A percentile compares a stretch with the other conserved stretches of the same genome.
Conservation (phyloP, 2,113 vertebrate genomes). For the Lampris incognitus region DNA sequence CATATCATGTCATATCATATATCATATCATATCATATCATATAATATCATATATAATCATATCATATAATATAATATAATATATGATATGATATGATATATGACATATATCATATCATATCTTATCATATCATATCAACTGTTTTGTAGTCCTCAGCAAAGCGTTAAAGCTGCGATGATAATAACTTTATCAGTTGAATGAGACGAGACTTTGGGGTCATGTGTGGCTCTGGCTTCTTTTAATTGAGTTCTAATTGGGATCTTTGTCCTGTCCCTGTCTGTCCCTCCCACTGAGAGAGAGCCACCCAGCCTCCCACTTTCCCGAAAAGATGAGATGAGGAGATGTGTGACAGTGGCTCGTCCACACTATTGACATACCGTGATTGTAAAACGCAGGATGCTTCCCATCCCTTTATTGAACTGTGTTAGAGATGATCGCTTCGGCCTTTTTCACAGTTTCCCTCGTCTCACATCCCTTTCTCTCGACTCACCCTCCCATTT, state of each 20-base stretch:
- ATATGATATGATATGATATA: no score
- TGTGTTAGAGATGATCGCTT: background rate
- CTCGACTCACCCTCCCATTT: no score
- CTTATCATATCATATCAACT: no score
- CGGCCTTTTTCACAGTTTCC: background rate
- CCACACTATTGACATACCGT: background rate
- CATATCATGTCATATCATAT: no score
- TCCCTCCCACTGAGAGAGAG: background rate
- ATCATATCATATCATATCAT: no score
- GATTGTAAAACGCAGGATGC: slow-evolving; percentile 1
- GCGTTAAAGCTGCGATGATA: no score
- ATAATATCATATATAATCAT: no score
- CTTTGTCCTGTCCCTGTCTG: background rate
- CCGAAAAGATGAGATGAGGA: slow-evolving; percentile 20
- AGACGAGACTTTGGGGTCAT: background rate
- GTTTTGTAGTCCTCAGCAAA: no score
- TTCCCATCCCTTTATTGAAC: background rate
- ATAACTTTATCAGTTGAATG: no score
- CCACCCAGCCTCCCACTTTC: background rate
- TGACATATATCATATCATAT: no score
- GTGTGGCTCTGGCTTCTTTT: background rate
- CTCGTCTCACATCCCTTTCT: background rate
- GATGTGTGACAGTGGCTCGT: slow-evolving; percentile 18
- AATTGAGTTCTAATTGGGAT: slow-evolving; percentile 52
- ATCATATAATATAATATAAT: no score